A percentile compares a stretch with the other conserved stretches of the same genome.
Conservation (phyloP, 2,113 vertebrate species). For the Raja brachyura region DNA sequence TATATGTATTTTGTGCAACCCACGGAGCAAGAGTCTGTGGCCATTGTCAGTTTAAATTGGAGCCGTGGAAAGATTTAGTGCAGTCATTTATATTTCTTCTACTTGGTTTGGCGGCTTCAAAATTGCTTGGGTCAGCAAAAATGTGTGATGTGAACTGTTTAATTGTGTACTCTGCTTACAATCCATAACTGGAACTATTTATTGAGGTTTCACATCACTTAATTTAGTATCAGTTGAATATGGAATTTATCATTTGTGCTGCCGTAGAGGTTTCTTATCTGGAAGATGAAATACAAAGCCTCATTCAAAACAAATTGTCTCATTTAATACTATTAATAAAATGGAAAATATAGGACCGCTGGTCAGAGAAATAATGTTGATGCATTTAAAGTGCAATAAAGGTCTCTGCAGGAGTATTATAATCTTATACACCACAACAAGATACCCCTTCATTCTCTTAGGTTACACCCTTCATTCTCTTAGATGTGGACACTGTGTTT, state of each 20-base stretch:
- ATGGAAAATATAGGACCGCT: neutral
- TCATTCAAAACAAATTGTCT: neutral
- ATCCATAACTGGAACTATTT: conserved; percentile 52
- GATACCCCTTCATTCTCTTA: too few species aligned
- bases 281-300: conserved; percentile 42
- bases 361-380: neutral
- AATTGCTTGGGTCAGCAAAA: conserved; percentile 52
- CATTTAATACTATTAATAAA: neutral
- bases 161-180: conserved; percentile 52
- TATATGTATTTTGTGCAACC: neutral
- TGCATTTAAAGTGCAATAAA: neutral
- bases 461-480: too few species aligned
- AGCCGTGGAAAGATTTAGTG: neutral
- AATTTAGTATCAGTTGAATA: conserved; percentile 50
- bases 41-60: neutral
- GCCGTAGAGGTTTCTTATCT: conserved; percentile 45
- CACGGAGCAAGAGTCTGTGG: neutral
- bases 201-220: conserved; percentile 52
- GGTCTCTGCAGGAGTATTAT: neutral
- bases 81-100: conserved; percentile 48
- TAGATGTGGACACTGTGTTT: too few species aligned
- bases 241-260: conserved; percentile 49
- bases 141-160: conserved; percentile 50
- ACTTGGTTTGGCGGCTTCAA: conserved; percentile 44
- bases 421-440: too few species aligned